Conservation (phyloP, 2,797 vertebrate species). For the Coilia nasus region DNA sequence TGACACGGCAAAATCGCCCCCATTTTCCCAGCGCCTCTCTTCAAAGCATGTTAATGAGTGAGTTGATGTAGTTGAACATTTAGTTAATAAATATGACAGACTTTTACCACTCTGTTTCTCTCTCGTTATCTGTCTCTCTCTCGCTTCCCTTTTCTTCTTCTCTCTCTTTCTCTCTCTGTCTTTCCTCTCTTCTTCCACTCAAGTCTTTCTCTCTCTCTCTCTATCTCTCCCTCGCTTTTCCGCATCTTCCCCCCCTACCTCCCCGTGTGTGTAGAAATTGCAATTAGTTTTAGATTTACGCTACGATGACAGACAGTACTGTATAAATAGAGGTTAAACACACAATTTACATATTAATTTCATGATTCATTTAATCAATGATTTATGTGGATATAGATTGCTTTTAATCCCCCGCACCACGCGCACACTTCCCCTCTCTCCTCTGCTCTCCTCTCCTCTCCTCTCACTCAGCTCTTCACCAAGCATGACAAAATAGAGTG, state of each 20-base stretch:
- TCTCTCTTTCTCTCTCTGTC: too few species aligned
- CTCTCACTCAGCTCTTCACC: constrained; percentile 66
- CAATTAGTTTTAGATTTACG: constrained; percentile 92
- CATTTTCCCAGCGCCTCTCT: constrained; percentile 71
- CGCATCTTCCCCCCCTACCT: constrained; percentile 48
- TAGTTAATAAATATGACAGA: constrained; percentile 91
- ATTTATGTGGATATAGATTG: constrained; percentile 90
- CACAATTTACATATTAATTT: constrained; percentile 96
- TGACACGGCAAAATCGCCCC: constrained; percentile 79
- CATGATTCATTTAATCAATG: constrained; percentile 93
- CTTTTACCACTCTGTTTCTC: constrained; percentile 78
- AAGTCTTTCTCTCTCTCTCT: constrained; percentile 44
- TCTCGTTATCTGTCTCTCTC: constrained; percentile 1
- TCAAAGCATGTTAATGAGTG: constrained; percentile 83
- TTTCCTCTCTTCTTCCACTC: too few species aligned
- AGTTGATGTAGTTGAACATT: constrained; percentile 84
- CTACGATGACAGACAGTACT: constrained; percentile 86
- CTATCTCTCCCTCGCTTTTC: constrained; percentile 4
- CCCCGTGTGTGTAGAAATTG: constrained; percentile 83
- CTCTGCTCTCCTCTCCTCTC: constrained; percentile 61
- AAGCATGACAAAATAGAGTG: constrained; percentile 79
- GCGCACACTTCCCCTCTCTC: constrained; percentile 66
- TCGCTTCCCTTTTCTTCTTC: not conserved
- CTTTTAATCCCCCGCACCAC: constrained; percentile 82
- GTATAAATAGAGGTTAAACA: constrained; percentile 93